Conservation (phyloP, 30 jellyfish, hydroid and myxozoan species). For the Turritopsis dohrnii region DNA sequence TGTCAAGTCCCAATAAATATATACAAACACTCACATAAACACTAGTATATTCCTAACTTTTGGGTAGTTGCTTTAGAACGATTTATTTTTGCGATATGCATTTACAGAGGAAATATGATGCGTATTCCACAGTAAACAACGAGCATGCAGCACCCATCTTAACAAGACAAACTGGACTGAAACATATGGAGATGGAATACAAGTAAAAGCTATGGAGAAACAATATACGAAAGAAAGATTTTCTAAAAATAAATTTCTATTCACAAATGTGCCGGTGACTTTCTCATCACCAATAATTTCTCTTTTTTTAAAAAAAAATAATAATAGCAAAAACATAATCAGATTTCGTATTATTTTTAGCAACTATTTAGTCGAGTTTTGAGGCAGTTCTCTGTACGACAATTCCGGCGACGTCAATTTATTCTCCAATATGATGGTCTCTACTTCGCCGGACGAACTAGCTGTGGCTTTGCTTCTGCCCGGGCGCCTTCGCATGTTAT, state of each 20-base stretch:
- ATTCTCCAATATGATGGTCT: slow-evolving; percentile 21
- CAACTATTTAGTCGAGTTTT: neutral
- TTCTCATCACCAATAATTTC: neutral
- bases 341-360: neutral
- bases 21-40: neutral
- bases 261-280: neutral
- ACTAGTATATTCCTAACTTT: neutral
- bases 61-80: neutral
- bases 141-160: neutral
- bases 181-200: neutral
- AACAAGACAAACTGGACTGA: neutral
- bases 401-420: slow-evolving; percentile 24
- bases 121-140: neutral
- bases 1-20: neutral
- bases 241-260: neutral
- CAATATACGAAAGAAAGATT: neutral
- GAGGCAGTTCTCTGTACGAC: neutral
- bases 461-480: slow-evolving; percentile 21
- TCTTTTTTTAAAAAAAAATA: neutral
- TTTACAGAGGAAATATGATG: neutral
- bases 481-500: slow-evolving; percentile 8
- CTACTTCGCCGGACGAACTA: slow-evolving; percentile 31
- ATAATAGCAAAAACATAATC: neutral
- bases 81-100: no score
- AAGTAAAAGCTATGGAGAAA: neutral